Base-by-base conservation (phyloP, 2,888 invertebrate species). In the Allophyes oxyacanthae region DNA sequence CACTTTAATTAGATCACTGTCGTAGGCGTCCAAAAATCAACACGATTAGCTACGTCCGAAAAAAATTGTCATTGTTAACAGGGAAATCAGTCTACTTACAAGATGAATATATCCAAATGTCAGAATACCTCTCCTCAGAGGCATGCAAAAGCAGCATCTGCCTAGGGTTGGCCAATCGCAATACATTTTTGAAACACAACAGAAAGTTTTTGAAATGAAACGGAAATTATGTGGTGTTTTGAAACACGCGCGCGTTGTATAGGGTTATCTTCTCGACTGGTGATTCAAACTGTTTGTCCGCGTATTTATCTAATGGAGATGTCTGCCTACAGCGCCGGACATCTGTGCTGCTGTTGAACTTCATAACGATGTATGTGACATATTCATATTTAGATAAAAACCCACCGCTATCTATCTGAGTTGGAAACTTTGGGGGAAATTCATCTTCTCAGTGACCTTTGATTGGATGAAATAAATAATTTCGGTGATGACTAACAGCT, bases 61-160 rank as follows among this genome's bases (percentile, higher is more conserved):
- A 65, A 58, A 63, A 44, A 66, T 46, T 42, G 51, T 34, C 38
- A 25, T 28, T 34, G 37, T 33, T 34, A 53, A 41, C 32, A 30
- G 28, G 48, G 48, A 66, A 67, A 45, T 26, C 25, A 37, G 5
- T 38, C 20, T 68, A 87, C 90, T 88, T 68, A 92, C 92, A 30
- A 90, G 69, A 71, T 88, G 89, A 14, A 89, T 59, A 57, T 90
- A 92, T 52, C 84, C 92, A 52, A 90, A 87, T 0, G 79, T 74
- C 1, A 92, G 61, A 0, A 91, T 82, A 1, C 92, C 92, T 50
- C 79, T 81, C 14, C 92, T 68, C 3, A 92, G 56, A 0, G 92
- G 92, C 78, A 92, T 64, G 65, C 91, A 92, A 44, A 91, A 90
- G 55, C 92, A 91, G 63, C 92, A 92, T 50, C 92, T 65, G 26